phyloP scores from a whole-genome alignment of 2,113 vertebrate species.

The Upupa epops region DNA sequence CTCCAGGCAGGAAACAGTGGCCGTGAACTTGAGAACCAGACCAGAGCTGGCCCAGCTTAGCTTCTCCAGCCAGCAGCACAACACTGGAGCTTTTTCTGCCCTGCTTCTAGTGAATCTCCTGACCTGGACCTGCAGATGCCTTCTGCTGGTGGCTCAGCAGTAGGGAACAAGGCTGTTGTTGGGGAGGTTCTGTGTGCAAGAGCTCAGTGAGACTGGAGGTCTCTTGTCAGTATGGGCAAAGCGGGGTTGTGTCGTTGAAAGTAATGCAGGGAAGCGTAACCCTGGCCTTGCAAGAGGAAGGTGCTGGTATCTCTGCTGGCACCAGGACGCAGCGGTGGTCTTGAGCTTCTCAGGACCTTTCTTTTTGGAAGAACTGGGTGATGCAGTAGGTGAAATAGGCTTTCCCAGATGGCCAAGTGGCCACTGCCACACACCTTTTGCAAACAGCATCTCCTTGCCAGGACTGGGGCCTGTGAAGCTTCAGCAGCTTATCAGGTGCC shows the following conservation, averaged over 20 bases:
- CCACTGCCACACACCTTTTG: rapidly evolving
- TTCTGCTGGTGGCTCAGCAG: not conserved
- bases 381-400: not conserved
- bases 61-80: no score
- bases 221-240: rapidly evolving
- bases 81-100: not conserved
- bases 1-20: rapidly evolving
- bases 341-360: not conserved
- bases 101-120: not conserved
- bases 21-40: not conserved
- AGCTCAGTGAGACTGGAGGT: not conserved
- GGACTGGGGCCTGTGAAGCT: not conserved
- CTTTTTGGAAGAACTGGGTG: not conserved
- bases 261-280: rapidly evolving
- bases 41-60: not conserved
- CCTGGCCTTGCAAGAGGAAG: not conserved
- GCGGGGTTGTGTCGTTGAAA: not conserved
- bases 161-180: not conserved
- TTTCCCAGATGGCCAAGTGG: rapidly evolving
- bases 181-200: rapidly evolving
- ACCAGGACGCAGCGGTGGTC: rapidly evolving
- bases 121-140: not conserved
- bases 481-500: constrained; percentile 20
- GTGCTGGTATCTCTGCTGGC: not conserved
- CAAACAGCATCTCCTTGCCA: not conserved